Evolutionary conservation across 1,140 invertebrate genomes (phyloP).

Genomic region (Bicyclus anynana): DNA sequence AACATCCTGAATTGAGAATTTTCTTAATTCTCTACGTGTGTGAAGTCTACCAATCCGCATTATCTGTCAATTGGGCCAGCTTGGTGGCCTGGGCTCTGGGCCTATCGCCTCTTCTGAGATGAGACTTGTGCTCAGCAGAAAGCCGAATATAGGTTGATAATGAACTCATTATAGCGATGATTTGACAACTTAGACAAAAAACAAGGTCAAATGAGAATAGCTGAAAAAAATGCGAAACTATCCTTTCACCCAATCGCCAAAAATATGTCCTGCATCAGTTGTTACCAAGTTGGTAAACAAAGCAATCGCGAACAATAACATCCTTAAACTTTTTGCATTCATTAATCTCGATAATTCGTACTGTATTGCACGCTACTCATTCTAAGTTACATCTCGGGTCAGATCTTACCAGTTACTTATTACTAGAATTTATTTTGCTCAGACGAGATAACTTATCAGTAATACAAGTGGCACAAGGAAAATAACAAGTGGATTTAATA

Average conservation of each 20-base stretch:
- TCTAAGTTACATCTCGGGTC: slow-evolving; percentile 37
- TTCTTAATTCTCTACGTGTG: no score
- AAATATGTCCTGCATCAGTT: slow-evolving; percentile 21
- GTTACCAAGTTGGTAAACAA: slow-evolving; percentile 37
- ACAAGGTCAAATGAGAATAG: slow-evolving; percentile 15
- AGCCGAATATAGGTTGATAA: no score
- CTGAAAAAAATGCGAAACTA: slow-evolving; percentile 10
- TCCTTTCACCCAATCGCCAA: slow-evolving; percentile 53
- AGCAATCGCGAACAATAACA: slow-evolving; percentile 39
- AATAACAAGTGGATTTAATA: neutral
- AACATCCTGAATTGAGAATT: no score
- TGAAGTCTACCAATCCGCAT: no score
- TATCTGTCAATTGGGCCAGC: no score
- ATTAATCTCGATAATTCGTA: slow-evolving; percentile 32
- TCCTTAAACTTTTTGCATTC: slow-evolving; percentile 47
- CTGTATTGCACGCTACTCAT: slow-evolving; percentile 38
- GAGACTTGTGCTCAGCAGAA: no score
- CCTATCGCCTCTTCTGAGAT: no score
- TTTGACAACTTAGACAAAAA: slow-evolving; percentile 8
- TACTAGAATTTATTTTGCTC: neutral
- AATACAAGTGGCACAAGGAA: neutral
- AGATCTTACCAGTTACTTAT: neutral
- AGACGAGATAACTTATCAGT: slow-evolving; percentile 5
- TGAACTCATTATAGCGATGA: neutral
- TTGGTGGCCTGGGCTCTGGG: no score